Conservation (phyloP, 2,888 invertebrate species). For the Hypomecis atomaria region DNA sequence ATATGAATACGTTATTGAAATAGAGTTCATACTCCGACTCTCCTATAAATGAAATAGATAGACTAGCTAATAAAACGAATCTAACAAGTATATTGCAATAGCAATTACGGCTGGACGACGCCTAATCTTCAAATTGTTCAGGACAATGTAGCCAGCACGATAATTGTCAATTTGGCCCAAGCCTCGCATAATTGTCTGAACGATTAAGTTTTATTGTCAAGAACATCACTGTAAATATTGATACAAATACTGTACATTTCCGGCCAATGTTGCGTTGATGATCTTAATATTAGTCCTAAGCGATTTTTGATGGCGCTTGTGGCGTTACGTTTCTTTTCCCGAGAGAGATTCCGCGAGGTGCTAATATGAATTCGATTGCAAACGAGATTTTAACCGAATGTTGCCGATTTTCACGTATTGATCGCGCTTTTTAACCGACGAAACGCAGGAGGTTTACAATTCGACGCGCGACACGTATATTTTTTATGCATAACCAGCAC, state of each 20-base stretch:
- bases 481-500: too few species aligned
- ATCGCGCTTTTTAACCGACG: too few species aligned
- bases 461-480: too few species aligned
- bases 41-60: not conserved
- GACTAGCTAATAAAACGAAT: constrained; percentile 40
- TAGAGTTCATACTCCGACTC: not conserved
- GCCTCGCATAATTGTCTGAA: constrained; percentile 59
- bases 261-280: constrained; percentile 57
- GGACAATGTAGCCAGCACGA: constrained; percentile 54
- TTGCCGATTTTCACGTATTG: constrained; percentile 10
- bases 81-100: constrained; percentile 38
- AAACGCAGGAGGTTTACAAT: too few species aligned
- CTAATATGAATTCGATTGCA: constrained; percentile 29
- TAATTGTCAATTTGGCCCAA: constrained; percentile 59
- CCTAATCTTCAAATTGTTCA: constrained; percentile 49
- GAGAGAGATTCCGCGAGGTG: constrained; percentile 13
- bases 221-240: constrained; percentile 64
- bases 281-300: constrained; percentile 66
- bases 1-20: not conserved
- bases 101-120: constrained; percentile 34
- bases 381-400: constrained; percentile 19
- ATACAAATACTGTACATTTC: constrained; percentile 57
- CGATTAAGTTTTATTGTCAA: constrained; percentile 64
- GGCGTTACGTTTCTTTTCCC: constrained; percentile 21
- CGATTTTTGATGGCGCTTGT: constrained; percentile 68